Percentiles rank a stretch among this genome's conserved stretches.
phyloP scores from a whole-genome alignment of 2,113 vertebrate genomes.

The Podarcis cretensis region DNA sequence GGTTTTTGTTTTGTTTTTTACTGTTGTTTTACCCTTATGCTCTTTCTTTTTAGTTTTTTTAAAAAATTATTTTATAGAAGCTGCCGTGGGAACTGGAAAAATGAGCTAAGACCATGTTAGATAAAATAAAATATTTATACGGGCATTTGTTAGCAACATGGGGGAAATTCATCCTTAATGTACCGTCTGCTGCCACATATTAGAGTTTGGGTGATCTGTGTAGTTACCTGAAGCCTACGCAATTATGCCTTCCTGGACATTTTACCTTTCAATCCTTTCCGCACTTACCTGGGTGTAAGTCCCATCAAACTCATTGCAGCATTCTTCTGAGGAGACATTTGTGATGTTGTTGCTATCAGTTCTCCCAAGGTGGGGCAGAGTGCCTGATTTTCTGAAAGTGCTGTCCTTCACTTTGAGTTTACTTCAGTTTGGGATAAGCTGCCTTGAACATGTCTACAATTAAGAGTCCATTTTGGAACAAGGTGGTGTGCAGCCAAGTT shows the following conservation, averaged over 20 bases:
- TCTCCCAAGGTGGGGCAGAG: not conserved
- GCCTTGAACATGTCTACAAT: too few relatives aligned
- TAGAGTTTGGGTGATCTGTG: not conserved
- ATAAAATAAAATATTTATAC: not conserved
- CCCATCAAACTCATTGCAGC: too few relatives aligned
- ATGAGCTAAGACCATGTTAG: not conserved
- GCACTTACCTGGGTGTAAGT: too few relatives aligned
- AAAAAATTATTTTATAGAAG: not conserved
- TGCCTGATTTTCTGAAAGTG: not conserved
- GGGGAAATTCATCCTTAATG: too few relatives aligned
- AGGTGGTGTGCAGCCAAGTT: not conserved
- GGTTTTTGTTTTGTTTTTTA: not conserved
- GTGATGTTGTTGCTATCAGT: not conserved
- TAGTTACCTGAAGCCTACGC: too few relatives aligned
- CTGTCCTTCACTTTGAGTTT: not conserved
- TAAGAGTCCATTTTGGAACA: too few relatives aligned
- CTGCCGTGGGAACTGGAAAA: not conserved
- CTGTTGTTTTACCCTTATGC: not conserved
- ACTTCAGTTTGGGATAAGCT: not conserved
- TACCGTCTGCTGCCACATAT: not conserved
- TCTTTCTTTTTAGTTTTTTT: not conserved
- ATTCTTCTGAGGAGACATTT: too few relatives aligned
- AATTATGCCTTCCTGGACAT: not conserved
- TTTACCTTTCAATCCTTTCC: not conserved
- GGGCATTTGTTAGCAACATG: not conserved